Evolutionary conservation across 2,888 invertebrate genomes (phyloP).

Genomic region (Nymphalis c-album): DNA sequence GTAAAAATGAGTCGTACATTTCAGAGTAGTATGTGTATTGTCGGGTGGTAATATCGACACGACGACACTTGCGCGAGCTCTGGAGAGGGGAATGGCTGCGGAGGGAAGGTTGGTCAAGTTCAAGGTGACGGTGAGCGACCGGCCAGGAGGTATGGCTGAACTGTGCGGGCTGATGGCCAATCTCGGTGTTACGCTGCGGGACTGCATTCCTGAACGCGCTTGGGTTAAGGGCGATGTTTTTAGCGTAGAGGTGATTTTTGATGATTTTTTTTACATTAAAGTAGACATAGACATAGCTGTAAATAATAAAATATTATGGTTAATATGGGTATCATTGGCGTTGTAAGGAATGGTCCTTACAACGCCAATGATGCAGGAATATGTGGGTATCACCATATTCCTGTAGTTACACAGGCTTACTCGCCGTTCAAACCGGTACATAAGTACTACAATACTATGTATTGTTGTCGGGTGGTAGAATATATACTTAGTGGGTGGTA

Average conservation of each 20-base stretch:
- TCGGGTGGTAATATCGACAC: slow-evolving; percentile 96
- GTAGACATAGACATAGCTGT: no score
- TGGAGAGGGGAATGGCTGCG: slow-evolving; percentile 94
- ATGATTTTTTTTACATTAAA: no score
- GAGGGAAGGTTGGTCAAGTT: slow-evolving; percentile 87
- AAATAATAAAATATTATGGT: no score
- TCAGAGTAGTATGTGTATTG: slow-evolving; percentile 89
- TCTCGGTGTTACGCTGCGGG: slow-evolving; percentile 93
- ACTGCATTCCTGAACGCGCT: slow-evolving; percentile 96
- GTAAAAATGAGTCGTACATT: slow-evolving; percentile 26
- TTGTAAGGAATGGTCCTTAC: no score
- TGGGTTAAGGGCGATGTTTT: slow-evolving; percentile 96
- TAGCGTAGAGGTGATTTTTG: slow-evolving; percentile 60
- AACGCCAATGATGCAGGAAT: no score
- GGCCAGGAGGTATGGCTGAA: slow-evolving; percentile 93
- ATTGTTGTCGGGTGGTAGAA: no score
- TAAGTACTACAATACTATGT: no score
- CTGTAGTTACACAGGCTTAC: no score
- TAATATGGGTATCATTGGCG: no score
- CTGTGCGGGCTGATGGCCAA: slow-evolving; percentile 86
- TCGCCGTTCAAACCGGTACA: no score
- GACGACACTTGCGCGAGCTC: slow-evolving; percentile 90
- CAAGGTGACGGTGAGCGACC: slow-evolving; percentile 86
- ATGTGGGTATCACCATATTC: no score
- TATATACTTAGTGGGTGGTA: no score